Evolutionary conservation across 2,888 invertebrate genomes (phyloP).

Genomic region (Epicampocera succincta): DNA sequence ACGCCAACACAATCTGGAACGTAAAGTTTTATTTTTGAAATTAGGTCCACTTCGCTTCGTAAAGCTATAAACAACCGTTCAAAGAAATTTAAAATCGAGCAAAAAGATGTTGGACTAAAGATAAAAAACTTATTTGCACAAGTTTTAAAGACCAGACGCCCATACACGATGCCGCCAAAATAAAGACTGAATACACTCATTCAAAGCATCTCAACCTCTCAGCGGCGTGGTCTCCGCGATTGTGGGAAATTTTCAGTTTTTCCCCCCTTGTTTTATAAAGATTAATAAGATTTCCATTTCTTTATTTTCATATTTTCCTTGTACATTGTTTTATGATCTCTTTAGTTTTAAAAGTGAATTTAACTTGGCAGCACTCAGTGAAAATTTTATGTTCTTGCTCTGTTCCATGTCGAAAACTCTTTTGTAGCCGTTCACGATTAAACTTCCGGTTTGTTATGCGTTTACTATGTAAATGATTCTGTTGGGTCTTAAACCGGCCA

Average conservation of each 20-base stretch:
- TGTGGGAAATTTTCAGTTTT: constrained; percentile 40
- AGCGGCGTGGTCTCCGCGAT: constrained; percentile 24
- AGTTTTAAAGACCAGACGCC: constrained; percentile 71
- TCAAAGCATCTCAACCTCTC: constrained; percentile 50
- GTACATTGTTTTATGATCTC: constrained; percentile 43
- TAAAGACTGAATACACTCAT: constrained; percentile 73
- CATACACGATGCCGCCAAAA: constrained; percentile 78
- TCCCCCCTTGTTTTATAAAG: constrained; percentile 41
- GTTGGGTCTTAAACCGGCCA: constrained; percentile 66
- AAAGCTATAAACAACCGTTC: constrained; percentile 41
- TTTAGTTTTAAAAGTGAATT: constrained; percentile 25
- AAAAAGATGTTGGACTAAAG: constrained; percentile 35
- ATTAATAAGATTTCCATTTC: constrained; percentile 52
- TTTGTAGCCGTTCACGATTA: constrained; percentile 44
- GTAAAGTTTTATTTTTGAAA: constrained; percentile 53
- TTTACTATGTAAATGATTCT: constrained; percentile 70
- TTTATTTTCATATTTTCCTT: constrained; percentile 29
- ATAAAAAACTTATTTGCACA: constrained; percentile 33
- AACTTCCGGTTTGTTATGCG: constrained; percentile 71
- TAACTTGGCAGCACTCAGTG: constrained; percentile 64
- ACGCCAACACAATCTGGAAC: constrained; percentile 62
- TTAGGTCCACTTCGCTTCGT: constrained; percentile 62
- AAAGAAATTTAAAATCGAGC: constrained; percentile 38
- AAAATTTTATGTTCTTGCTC: constrained; percentile 21
- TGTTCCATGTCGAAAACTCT: constrained; percentile 7